These are phyloP conservation scores for Sussaba pulchella DNA, from an alignment of 2,888 invertebrate species.

Conservation along the genomic window DNA sequence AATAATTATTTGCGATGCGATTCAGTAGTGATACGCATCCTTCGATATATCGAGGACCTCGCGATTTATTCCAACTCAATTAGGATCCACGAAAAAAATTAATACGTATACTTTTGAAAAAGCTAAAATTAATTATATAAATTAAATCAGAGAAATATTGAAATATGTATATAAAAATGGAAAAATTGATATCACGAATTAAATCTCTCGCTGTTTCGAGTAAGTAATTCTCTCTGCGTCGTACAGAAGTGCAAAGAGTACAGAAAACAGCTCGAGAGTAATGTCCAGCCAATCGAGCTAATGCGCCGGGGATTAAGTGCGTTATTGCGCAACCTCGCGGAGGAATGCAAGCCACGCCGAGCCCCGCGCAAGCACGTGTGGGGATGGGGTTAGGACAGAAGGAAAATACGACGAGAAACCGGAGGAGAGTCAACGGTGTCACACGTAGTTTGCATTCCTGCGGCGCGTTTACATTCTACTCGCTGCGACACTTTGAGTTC, in stretches of 20 bases:
- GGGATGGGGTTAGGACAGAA: no score
- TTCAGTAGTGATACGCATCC: constrained; percentile 72
- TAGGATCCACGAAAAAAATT: no score
- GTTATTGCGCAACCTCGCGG: constrained; percentile 71
- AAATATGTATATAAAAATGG: constrained; percentile 42
- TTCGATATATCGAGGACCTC: constrained; percentile 20
- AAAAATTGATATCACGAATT: no score
- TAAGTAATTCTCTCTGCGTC: no score
- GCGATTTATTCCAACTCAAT: not conserved
- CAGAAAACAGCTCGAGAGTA: constrained; percentile 25
- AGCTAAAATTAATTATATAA: not conserved
- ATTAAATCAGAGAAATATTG: not conserved
- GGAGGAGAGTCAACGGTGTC: constrained; percentile 58
- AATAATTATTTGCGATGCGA: constrained; percentile 83
- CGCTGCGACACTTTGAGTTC: constrained; percentile 25
- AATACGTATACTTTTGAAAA: constrained; percentile 16
- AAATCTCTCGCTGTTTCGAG: no score
- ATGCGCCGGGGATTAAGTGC: constrained; percentile 73
- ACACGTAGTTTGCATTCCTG: constrained; percentile 73
- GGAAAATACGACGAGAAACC: constrained; percentile 55
- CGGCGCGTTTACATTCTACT: constrained; percentile 57
- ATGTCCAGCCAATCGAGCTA: constrained; percentile 72
- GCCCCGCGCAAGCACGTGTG: not conserved
- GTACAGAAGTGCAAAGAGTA: no score
- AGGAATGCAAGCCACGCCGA: constrained; percentile 68